phyloP scores from a whole-genome alignment of 2,113 vertebrate species.

The Rissa tridactyla region DNA sequence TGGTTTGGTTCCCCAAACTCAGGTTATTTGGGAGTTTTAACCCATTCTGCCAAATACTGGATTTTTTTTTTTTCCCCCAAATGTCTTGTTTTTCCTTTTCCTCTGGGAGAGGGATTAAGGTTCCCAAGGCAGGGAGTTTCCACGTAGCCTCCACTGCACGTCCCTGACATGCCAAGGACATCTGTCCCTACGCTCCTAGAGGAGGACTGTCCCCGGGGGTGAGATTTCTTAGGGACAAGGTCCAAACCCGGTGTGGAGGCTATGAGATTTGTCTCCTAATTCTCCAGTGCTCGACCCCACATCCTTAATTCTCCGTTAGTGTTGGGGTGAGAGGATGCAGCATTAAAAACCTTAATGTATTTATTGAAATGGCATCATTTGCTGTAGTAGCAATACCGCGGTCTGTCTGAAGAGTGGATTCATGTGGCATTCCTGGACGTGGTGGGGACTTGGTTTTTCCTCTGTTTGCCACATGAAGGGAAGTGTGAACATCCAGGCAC shows the following conservation, averaged over 20 bases:
- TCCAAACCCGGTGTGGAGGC: too few species aligned
- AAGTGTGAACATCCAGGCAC: neutral
- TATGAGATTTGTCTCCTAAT: neutral
- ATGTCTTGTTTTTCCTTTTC: neutral
- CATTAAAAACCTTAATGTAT: neutral
- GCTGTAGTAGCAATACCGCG: neutral
- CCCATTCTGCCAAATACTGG: neutral
- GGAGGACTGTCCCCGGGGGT: neutral
- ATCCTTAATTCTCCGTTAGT: neutral
- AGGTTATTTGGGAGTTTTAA: neutral
- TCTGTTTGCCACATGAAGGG: neutral
- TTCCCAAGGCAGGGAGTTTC: neutral
- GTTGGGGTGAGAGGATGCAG: neutral
- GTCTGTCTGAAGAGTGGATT: neutral
- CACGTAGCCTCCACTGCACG: rapidly evolving
- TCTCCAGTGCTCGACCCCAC: rapidly evolving
- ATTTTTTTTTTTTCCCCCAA: rapidly evolving
- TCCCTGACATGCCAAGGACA: neutral
- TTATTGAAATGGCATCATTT: neutral
- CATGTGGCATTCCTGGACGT: neutral
- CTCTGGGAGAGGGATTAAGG: neutral
- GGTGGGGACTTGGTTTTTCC: neutral
- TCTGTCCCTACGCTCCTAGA: rapidly evolving
- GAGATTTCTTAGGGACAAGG: neutral
- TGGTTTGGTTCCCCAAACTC: neutral